phyloP scores from a whole-genome alignment of 2,797 vertebrate genomes.

The Sebastes wilsoni region DNA sequence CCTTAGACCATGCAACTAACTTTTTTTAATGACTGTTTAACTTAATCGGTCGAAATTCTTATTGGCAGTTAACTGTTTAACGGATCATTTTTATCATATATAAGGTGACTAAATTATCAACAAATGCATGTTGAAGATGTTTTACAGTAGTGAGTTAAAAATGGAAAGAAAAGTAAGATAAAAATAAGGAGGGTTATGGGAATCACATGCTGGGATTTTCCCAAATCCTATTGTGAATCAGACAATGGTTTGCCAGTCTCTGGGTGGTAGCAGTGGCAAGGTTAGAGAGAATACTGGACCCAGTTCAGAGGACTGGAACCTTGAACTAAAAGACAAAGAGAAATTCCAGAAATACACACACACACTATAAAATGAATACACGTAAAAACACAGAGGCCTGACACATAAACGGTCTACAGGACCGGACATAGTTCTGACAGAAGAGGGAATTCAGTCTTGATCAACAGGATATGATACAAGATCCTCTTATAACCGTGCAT shows the following conservation, averaged over 20 bases:
- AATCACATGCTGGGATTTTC: constrained; percentile 55
- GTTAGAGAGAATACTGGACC: constrained; percentile 54
- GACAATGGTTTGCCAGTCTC: constrained; percentile 59
- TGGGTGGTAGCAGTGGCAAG: constrained; percentile 35
- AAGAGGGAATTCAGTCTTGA: constrained; percentile 37
- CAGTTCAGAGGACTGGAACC: constrained; percentile 62
- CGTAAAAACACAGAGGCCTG: background rate
- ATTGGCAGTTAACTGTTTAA: background rate
- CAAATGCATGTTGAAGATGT: background rate
- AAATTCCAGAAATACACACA: constrained; percentile 22
- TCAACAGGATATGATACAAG: constrained; percentile 71
- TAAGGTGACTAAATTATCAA: background rate
- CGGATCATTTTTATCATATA: background rate
- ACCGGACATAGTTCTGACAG: constrained; percentile 27
- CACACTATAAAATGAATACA: background rate
- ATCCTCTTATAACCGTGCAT: constrained; percentile 17
- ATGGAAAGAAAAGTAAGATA: background rate
- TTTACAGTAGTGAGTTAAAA: background rate
- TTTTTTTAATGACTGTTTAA: background rate
- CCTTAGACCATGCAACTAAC: background rate
- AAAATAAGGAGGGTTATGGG: constrained; percentile 48
- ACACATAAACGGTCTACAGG: background rate
- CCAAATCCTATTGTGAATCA: constrained; percentile 62
- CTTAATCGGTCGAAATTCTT: background rate
- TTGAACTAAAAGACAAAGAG: constrained; percentile 64